phyloP scores from a whole-genome alignment of 2,888 invertebrate genomes.

The Drosophila demipolita region DNA sequence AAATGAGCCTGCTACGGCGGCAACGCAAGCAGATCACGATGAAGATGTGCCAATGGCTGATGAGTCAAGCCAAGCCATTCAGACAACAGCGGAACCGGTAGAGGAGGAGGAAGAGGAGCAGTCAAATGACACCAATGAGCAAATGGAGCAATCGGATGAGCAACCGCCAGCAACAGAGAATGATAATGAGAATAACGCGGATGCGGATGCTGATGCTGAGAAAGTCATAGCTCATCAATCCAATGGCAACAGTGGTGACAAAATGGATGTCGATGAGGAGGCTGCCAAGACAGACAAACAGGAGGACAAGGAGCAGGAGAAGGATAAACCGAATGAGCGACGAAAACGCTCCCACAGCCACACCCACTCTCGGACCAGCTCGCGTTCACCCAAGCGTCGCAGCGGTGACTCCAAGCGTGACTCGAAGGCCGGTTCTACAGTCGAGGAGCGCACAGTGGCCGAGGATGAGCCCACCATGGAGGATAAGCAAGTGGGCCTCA shows the following conservation, averaged over 20 bases:
- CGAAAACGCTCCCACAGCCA: slow-evolving; percentile 78
- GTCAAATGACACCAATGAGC: slow-evolving; percentile 24
- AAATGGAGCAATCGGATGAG: slow-evolving; percentile 21
- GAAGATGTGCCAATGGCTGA: slow-evolving; percentile 72
- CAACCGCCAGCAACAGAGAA: slow-evolving; percentile 9
- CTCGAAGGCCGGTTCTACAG: slow-evolving; percentile 68
- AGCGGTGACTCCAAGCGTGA: slow-evolving; percentile 64
- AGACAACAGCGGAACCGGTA: slow-evolving; percentile 6
- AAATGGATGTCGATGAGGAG: slow-evolving; percentile 73
- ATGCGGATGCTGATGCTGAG: slow-evolving; percentile 11
- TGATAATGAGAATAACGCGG: slow-evolving; percentile 13
- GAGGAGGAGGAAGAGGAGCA: slow-evolving; percentile 21
- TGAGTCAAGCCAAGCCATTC: slow-evolving; percentile 18
- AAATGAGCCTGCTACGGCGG: slow-evolving; percentile 12
- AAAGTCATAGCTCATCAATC: slow-evolving; percentile 38
- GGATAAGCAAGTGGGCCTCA: slow-evolving; percentile 82
- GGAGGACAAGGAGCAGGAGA: slow-evolving; percentile 62
- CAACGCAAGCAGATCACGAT: slow-evolving; percentile 29
- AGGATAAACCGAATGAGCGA: slow-evolving; percentile 66
- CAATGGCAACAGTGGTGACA: slow-evolving; percentile 75
- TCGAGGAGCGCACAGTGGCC: slow-evolving; percentile 82
- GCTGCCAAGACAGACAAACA: slow-evolving; percentile 33
- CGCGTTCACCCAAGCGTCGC: slow-evolving; percentile 81
- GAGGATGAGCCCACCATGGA: slow-evolving; percentile 84
- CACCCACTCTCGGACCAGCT: slow-evolving; percentile 71